Percentiles rank a stretch among this genome's conserved stretches.
These are phyloP conservation scores for Brachionus manjavacas DNA, from an alignment of 1,140 invertebrate genomes.

Conservation along the genomic window DNA sequence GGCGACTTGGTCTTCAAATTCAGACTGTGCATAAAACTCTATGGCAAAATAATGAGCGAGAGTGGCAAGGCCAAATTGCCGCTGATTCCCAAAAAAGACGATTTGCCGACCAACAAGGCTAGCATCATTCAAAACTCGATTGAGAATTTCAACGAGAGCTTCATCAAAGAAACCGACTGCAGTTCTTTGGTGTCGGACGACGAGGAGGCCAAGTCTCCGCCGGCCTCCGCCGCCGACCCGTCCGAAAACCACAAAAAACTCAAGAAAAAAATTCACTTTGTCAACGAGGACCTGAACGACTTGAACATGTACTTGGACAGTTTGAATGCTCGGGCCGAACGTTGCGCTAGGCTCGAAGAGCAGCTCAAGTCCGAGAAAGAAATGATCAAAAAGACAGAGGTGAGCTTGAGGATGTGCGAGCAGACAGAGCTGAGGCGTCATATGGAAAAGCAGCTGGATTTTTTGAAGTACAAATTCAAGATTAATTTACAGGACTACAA, in stretches of 20 bases:
- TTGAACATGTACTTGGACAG: conserved; percentile 32
- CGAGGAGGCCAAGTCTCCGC: not conserved
- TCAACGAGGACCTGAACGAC: not conserved
- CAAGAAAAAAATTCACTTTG: not conserved
- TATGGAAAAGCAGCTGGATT: conserved; percentile 16
- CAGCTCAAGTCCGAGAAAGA: not conserved
- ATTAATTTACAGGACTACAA: conserved; percentile 26
- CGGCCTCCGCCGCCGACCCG: not conserved
- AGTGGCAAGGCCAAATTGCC: not conserved
- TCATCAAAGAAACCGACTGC: conserved; percentile 28
- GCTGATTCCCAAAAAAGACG: not conserved
- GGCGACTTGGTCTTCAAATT: not conserved
- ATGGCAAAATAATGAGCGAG: not conserved
- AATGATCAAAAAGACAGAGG: conserved; percentile 8
- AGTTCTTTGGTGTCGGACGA: conserved; percentile 27
- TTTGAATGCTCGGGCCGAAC: not conserved
- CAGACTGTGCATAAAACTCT: not conserved
- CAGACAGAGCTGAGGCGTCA: not conserved
- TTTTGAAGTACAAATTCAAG: not conserved
- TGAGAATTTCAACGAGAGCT: conserved; percentile 11
- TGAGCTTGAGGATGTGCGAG: not conserved
- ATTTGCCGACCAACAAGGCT: not conserved
- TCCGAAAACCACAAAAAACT: not conserved
- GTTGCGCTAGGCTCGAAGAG: not conserved
- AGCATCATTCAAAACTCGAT: not conserved